phyloP scores from a whole-genome alignment of 1,140 invertebrate species.

The Drosophila orena region DNA sequence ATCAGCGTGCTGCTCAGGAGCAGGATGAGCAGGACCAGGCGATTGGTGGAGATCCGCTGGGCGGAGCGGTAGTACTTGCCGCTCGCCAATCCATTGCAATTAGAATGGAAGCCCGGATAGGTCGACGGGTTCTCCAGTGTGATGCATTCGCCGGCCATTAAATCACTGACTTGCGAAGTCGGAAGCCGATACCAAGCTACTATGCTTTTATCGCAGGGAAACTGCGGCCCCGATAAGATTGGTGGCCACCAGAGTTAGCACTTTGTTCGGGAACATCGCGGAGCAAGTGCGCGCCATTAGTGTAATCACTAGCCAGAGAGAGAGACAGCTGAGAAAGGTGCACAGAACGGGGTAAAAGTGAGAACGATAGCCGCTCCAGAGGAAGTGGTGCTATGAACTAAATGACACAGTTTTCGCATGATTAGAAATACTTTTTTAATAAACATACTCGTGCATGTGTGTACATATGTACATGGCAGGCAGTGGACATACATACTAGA shows the following conservation, averaged over 20 bases:
- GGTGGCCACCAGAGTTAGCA: conserved; percentile 4
- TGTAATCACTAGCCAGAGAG: not conserved
- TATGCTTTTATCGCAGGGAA: conserved; percentile 5
- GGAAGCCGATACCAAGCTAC: not conserved
- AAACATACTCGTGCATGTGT: no score
- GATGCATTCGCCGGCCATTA: conserved; percentile 45
- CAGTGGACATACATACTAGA: no score
- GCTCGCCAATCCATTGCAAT: not conserved
- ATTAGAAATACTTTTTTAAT: no score
- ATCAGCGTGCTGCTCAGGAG: conserved; percentile 21
- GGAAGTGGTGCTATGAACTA: no score
- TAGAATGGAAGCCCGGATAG: not conserved
- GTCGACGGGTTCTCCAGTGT: conserved; percentile 20
- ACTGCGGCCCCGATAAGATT: conserved; percentile 23
- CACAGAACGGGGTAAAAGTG: not conserved
- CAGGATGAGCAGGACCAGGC: conserved; percentile 17
- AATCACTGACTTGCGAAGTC: conserved; percentile 16
- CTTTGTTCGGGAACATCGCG: not conserved
- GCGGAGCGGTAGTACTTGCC: conserved; percentile 4
- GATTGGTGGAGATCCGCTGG: not conserved
- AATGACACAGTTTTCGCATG: no score
- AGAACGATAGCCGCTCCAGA: not conserved
- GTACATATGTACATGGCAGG: no score
- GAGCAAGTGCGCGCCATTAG: conserved; percentile 5
- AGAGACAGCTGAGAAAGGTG: not conserved